Evolutionary conservation across 1,140 invertebrate genomes (phyloP).

Genomic region (Drosophila neocordata): DNA sequence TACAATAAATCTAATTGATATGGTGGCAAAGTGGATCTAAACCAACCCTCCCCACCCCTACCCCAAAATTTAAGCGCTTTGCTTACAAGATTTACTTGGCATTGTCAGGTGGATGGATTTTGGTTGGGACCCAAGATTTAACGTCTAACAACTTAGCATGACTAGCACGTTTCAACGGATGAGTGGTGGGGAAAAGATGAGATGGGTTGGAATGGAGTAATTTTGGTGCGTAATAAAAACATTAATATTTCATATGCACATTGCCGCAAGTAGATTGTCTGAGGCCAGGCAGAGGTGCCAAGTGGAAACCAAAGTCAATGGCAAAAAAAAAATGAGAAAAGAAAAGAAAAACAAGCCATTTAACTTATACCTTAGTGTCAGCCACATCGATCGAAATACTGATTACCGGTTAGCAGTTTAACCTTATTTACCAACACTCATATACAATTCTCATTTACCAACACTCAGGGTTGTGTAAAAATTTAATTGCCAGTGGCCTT

Average conservation of each 20-base stretch:
- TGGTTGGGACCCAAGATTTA: constrained; percentile 1
- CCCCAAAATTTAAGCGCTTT: not conserved
- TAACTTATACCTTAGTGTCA: not conserved
- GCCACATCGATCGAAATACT: not conserved
- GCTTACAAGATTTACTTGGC: not conserved
- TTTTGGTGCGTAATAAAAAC: constrained; percentile 19
- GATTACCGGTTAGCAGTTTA: not conserved
- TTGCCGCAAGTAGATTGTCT: constrained; percentile 1
- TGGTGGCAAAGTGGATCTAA: not conserved
- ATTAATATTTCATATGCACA: constrained; percentile 20
- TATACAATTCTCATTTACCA: no score
- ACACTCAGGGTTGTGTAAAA: not conserved
- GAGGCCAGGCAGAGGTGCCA: no score
- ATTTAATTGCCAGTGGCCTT: constrained; percentile 4
- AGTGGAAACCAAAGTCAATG: not conserved
- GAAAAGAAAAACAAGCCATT: not conserved
- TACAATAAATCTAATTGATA: constrained; percentile 37
- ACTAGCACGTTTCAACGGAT: constrained; percentile 15
- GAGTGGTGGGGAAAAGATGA: no score
- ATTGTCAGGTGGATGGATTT: constrained; percentile 1
- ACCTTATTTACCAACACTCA: not conserved
- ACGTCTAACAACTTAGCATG: not conserved
- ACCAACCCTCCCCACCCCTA: no score
- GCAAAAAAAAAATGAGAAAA: not conserved
- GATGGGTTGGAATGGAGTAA: not conserved